Conservation (phyloP, 2,797 vertebrate genomes). For the Hippocampus kuda region DNA sequence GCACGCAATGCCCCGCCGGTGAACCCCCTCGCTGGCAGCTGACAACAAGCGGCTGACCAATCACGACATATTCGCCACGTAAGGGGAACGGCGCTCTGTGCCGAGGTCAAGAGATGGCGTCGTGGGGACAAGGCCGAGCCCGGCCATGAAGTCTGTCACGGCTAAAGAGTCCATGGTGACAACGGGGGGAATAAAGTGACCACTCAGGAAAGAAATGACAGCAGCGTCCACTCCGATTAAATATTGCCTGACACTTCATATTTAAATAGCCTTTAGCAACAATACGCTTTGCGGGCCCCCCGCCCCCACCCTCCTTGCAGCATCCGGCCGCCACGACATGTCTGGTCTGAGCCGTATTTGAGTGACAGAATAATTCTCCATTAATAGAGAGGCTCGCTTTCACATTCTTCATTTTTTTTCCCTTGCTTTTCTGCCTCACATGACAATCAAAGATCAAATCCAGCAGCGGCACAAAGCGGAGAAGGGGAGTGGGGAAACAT, state of each 20-base stretch:
- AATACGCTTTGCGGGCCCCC: conserved; percentile 30
- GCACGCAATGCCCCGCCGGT: neutral
- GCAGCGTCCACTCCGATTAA: conserved; percentile 35
- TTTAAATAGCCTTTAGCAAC: conserved; percentile 46
- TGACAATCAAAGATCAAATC: conserved; percentile 25
- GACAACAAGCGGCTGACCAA: neutral
- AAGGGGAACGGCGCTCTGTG: neutral
- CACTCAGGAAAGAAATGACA: conserved; percentile 35
- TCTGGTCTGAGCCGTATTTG: conserved; percentile 29
- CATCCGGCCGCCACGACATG: conserved; percentile 41
- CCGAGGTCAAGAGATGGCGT: conserved; percentile 10
- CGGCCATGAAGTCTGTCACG: neutral
- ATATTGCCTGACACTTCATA: conserved; percentile 40
- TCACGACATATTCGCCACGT: neutral
- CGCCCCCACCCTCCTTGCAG: conserved; percentile 19
- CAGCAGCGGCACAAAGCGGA: conserved; percentile 2
- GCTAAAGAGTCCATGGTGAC: neutral
- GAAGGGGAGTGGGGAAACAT: neutral
- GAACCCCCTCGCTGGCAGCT: neutral
- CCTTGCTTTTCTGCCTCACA: conserved; percentile 20
- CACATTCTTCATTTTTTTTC: conserved; percentile 13
- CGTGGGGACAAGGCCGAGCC: conserved; percentile 4
- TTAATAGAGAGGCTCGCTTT: conserved; percentile 44
- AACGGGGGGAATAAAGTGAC: conserved; percentile 33
- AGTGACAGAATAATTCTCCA: conserved; percentile 55